Conservation (phyloP, 2,797 vertebrate species). For the Characodon lateralis region DNA sequence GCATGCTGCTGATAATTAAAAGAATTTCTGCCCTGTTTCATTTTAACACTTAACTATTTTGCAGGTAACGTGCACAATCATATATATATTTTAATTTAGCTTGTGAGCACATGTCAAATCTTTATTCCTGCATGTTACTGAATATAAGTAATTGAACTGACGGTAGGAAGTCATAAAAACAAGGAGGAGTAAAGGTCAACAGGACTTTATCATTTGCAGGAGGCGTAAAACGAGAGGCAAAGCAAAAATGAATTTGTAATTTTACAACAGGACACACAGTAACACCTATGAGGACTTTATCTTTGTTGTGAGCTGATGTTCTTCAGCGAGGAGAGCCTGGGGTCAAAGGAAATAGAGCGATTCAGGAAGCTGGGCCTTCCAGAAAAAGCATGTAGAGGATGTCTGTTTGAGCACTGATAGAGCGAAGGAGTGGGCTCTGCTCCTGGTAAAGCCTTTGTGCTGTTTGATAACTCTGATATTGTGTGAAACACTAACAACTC, state of each 20-base stretch:
- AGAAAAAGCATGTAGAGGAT: slow-evolving; percentile 62
- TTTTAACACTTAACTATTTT: background rate
- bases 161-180: slow-evolving; percentile 58
- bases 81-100: background rate
- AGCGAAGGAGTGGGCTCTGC: slow-evolving; percentile 14
- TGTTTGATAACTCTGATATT: slow-evolving; percentile 9
- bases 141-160: slow-evolving; percentile 47
- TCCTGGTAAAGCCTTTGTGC: slow-evolving; percentile 29
- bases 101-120: slow-evolving; percentile 8
- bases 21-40: background rate
- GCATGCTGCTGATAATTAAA: slow-evolving; percentile 2
- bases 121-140: background rate
- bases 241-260: slow-evolving; percentile 10
- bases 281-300: background rate
- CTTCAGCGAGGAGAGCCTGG: background rate
- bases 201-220: slow-evolving; percentile 4
- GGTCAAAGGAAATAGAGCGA: slow-evolving; percentile 36
- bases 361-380: slow-evolving; percentile 63
- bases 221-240: background rate
- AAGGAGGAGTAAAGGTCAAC: slow-evolving; percentile 45
- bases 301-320: background rate
- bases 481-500: slow-evolving; percentile 13
- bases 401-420: slow-evolving; percentile 47
- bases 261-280: slow-evolving; percentile 14
- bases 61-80: background rate